Evolutionary conservation across 2,113 vertebrate species (phyloP).

Genomic region (Potamarius usumacintae): DNA sequence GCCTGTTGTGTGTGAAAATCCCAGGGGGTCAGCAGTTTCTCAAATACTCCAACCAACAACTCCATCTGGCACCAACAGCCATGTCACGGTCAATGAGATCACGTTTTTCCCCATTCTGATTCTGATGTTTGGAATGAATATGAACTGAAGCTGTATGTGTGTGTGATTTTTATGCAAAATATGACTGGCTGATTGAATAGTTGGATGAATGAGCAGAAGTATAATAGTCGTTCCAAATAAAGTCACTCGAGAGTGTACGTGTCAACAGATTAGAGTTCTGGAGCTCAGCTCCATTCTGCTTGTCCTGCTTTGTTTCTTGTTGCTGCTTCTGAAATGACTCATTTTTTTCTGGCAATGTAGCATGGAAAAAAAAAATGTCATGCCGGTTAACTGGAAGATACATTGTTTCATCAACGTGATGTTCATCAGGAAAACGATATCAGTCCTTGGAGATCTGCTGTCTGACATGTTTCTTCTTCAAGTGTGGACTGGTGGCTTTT

Average conservation of each 20-base stretch:
- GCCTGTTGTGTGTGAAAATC: not conserved
- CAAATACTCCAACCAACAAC: not conserved
- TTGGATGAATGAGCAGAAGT: not conserved
- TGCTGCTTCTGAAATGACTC: not conserved
- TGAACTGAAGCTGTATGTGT: not conserved
- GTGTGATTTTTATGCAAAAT: not conserved
- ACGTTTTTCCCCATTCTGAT: not conserved
- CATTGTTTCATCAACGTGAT: not conserved
- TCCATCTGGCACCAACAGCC: not conserved
- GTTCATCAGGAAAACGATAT: conserved; percentile 2
- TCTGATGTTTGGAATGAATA: not conserved
- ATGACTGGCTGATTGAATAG: not conserved
- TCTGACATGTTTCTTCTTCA: not conserved
- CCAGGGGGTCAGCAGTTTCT: not conserved
- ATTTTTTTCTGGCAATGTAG: not conserved
- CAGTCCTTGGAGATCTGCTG: conserved; percentile 6
- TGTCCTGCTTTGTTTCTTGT: not conserved
- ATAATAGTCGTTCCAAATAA: not conserved
- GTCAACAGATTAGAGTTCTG: not conserved
- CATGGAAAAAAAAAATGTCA: not conserved
- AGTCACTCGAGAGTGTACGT: not conserved
- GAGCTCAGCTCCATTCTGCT: not conserved
- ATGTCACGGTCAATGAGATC: not conserved
- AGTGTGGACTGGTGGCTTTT: conserved; percentile 13
- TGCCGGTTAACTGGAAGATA: not conserved